A percentile compares a stretch with the other conserved stretches of the same genome.
These are phyloP conservation scores for Stictonetta naevosa DNA, from an alignment of 2,113 vertebrate genomes.

Conservation along the genomic window DNA sequence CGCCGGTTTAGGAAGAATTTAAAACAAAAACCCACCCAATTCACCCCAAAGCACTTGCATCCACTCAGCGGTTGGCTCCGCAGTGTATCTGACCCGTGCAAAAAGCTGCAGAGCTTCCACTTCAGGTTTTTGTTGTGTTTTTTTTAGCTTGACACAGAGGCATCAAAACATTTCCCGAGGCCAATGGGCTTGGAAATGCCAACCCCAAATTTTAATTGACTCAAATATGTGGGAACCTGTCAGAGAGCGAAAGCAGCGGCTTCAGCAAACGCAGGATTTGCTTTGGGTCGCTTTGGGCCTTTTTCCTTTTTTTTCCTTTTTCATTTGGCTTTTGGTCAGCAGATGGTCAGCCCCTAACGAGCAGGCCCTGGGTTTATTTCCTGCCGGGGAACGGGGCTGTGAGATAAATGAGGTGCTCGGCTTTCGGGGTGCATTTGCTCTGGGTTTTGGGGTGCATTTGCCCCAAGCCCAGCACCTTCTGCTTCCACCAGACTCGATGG, in stretches of 20 bases:
- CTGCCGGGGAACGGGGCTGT: slow-evolving; percentile 6
- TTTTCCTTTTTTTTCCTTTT: not conserved
- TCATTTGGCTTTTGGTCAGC: slow-evolving; percentile 47
- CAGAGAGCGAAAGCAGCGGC: not conserved
- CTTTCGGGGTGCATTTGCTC: no score
- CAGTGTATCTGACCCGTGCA: accelerated
- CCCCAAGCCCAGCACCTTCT: no score
- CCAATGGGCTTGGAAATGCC: not conserved
- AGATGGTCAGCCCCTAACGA: slow-evolving; percentile 23
- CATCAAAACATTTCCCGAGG: not conserved
- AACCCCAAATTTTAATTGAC: not conserved
- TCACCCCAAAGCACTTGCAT: not conserved
- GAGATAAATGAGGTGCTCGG: not conserved
- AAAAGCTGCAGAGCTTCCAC: not conserved
- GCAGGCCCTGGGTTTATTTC: slow-evolving; percentile 36
- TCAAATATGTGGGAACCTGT: not conserved
- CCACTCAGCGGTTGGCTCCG: not conserved
- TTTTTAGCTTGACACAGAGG: not conserved
- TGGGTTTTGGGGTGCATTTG: no score
- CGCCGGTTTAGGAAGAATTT: not conserved
- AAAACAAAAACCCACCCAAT: not conserved
- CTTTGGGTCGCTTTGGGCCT: not conserved
- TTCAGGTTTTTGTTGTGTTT: not conserved
- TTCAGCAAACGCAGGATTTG: slow-evolving; percentile 29
- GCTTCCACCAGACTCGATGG: not conserved